Conservation (phyloP, 2,888 invertebrate species). For the Venusia cambrica region DNA sequence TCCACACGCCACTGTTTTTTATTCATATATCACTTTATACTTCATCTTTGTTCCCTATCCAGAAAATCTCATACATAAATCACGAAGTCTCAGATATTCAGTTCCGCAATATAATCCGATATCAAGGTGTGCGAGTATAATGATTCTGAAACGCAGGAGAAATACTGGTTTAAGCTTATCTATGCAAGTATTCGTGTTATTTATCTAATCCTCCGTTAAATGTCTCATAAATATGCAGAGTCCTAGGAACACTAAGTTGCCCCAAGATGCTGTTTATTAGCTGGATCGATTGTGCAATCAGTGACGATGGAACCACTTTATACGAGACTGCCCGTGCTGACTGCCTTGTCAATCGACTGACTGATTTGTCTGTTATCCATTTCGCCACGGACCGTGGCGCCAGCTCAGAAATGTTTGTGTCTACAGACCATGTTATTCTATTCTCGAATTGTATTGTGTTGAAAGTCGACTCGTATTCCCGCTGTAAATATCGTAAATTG, state of each 20-base stretch:
- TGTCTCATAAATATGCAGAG: slow-evolving; percentile 51
- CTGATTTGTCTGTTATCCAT: slow-evolving; percentile 37
- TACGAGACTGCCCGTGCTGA: slow-evolving; percentile 22
- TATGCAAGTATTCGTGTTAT: slow-evolving; percentile 37
- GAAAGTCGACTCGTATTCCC: slow-evolving; percentile 25
- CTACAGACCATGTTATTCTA: slow-evolving; percentile 28
- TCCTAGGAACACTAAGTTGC: slow-evolving; percentile 45
- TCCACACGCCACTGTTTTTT: slow-evolving; percentile 2
- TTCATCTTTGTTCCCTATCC: slow-evolving; percentile 4
- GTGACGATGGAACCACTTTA: slow-evolving; percentile 30
- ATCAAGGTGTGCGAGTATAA: slow-evolving; percentile 17
- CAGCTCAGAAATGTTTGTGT: slow-evolving; percentile 33
- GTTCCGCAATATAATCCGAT: slow-evolving; percentile 20
- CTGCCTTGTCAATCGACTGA: slow-evolving; percentile 34
- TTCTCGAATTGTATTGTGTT: slow-evolving; percentile 32
- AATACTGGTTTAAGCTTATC: slow-evolving; percentile 31
- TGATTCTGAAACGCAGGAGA: slow-evolving; percentile 22
- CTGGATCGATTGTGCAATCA: slow-evolving; percentile 44
- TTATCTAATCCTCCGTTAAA: slow-evolving; percentile 49
- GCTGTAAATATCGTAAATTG: slow-evolving; percentile 29
- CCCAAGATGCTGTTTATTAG: slow-evolving; percentile 41
- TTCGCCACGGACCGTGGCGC: slow-evolving; percentile 34
- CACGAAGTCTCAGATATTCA: slow-evolving; percentile 12
- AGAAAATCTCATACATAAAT: slow-evolving; percentile 10
- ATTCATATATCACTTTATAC: slow-evolving; percentile 1